Evolutionary conservation across 2,797 vertebrate species (phyloP).

Genomic region (Ciconia nigra): DNA sequence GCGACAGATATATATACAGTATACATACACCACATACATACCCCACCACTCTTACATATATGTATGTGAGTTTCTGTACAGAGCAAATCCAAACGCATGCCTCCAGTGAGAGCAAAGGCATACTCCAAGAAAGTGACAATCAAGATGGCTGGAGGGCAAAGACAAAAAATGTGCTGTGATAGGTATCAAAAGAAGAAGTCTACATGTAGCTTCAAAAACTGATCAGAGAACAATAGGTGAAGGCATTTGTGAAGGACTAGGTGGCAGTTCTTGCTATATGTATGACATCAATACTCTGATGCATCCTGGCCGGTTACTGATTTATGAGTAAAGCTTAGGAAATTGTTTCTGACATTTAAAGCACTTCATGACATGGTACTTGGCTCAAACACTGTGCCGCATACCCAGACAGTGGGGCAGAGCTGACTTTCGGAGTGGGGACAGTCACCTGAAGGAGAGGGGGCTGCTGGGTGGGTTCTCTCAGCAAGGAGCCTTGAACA

Average conservation of each 20-base stretch:
- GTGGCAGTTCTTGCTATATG: background rate
- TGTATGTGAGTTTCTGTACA: background rate
- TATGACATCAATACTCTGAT: background rate
- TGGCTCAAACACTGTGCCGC: background rate
- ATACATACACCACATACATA: background rate
- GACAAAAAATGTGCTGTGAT: background rate
- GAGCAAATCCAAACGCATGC: background rate
- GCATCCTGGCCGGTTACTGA: background rate
- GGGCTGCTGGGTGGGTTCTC: fast-evolving
- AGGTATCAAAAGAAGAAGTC: background rate
- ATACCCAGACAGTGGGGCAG: background rate
- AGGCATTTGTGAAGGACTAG: background rate
- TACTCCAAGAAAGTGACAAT: background rate
- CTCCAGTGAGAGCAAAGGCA: background rate
- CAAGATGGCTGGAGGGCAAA: background rate
- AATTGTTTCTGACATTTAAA: background rate
- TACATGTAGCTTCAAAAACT: background rate
- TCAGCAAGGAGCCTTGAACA: background rate
- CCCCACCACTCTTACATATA: background rate
- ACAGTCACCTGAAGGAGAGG: background rate
- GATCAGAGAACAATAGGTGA: fast-evolving
- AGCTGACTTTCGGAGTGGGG: background rate
- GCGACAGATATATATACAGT: background rate
- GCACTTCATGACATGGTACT: background rate
- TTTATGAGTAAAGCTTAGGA: background rate